A percentile compares a stretch with the other conserved stretches of the same genome.
Evolutionary conservation across 1,140 invertebrate species (phyloP).

Genomic region (Drosophila kanapiae): DNA sequence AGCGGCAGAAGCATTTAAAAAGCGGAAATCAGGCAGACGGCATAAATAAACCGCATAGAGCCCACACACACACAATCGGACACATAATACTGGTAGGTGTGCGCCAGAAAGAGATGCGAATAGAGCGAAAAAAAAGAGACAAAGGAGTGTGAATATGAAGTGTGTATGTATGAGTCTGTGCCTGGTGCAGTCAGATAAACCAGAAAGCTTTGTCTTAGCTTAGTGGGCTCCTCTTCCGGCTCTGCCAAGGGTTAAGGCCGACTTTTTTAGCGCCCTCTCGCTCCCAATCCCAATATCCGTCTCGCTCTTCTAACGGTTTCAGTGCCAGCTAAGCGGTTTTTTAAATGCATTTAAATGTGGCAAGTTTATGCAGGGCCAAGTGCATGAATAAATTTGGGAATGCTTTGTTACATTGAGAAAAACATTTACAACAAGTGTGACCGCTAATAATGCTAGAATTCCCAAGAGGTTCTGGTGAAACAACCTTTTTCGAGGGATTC

Average conservation of each 20-base stretch:
- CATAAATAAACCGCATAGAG: conserved; percentile 71
- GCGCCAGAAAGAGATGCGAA: background rate
- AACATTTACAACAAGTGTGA: background rate
- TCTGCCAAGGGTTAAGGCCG: conserved; percentile 37
- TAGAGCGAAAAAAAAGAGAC: conserved; percentile 3
- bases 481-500: background rate
- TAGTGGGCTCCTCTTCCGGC: conserved; percentile 9
- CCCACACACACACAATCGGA: conserved; percentile 13
- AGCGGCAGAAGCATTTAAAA: conserved; percentile 73
- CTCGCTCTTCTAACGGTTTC: conserved; percentile 15
- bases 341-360: conserved; percentile 41
- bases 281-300: background rate
- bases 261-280: conserved; percentile 3
- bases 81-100: conserved; percentile 20
- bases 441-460: background rate
- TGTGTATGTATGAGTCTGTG: background rate
- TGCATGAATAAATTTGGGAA: conserved; percentile 38
- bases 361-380: conserved; percentile 34
- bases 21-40: conserved; percentile 81
- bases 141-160: conserved; percentile 16
- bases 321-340: conserved; percentile 31
- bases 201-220: conserved; percentile 46
- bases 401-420: background rate
- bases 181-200: conserved; percentile 45
- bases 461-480: background rate